A percentile compares a stretch with the other conserved stretches of the same genome.
phyloP scores from a whole-genome alignment of 64 coral and sea anemone species.

The Montipora foliosa region DNA sequence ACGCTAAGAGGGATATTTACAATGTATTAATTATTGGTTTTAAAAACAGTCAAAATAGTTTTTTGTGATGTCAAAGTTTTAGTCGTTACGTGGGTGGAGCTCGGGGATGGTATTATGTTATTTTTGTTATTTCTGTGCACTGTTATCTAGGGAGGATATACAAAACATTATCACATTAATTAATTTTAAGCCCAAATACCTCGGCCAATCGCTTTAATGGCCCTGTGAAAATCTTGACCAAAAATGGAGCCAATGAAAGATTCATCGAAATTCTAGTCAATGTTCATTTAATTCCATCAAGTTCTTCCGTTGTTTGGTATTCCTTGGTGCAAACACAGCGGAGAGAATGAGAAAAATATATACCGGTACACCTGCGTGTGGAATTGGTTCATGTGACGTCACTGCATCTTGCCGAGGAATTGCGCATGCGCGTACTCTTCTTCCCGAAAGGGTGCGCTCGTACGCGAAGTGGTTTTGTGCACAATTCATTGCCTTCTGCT shows the following conservation, averaged over 20 bases:
- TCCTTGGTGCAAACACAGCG: too few relatives aligned
- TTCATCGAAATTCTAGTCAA: too few relatives aligned
- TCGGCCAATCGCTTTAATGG: background rate
- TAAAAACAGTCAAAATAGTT: too few relatives aligned
- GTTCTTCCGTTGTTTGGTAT: too few relatives aligned
- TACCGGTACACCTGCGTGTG: conserved; percentile 3
- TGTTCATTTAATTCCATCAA: too few relatives aligned
- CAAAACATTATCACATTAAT: background rate
- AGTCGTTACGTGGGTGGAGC: background rate
- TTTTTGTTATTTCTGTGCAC: background rate
- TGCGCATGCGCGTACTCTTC: background rate
- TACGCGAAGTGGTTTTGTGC: background rate
- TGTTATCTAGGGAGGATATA: too few relatives aligned
- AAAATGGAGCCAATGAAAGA: too few relatives aligned
- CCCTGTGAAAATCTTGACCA: too few relatives aligned
- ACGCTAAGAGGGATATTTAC: background rate
- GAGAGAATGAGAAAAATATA: background rate
- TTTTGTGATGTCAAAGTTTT: too few relatives aligned
- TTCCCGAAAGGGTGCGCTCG: conserved; percentile 17
- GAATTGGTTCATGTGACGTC: conserved; percentile 50
- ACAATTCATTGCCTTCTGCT: background rate
- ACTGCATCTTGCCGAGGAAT: background rate
- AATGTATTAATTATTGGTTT: background rate
- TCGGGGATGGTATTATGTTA: background rate
- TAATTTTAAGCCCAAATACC: background rate